Evolutionary conservation across 2,888 invertebrate species (phyloP).

Genomic region (Erebia epiphron): DNA sequence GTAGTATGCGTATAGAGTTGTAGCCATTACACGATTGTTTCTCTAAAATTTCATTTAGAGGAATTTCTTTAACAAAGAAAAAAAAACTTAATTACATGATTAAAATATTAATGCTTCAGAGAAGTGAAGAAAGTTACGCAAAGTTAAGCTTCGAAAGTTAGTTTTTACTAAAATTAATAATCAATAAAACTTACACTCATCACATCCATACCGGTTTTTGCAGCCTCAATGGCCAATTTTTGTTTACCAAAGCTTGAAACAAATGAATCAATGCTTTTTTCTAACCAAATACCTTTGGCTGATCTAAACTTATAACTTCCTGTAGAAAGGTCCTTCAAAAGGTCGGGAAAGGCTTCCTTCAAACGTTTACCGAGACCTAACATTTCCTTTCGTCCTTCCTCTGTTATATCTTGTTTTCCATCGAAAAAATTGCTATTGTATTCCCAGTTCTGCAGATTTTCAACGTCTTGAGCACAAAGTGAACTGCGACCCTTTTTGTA

Average conservation of each 20-base stretch:
- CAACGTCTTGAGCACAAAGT: conserved; percentile 71
- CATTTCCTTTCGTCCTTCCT: conserved; percentile 84
- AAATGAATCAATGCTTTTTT: conserved; percentile 84
- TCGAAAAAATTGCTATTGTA: conserved; percentile 56
- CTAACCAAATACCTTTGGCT: conserved; percentile 79
- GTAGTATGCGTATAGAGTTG: too few species aligned
- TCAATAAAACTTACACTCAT: conserved; percentile 49
- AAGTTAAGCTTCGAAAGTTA: too few species aligned
- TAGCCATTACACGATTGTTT: too few species aligned
- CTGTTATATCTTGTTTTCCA: conserved; percentile 54
- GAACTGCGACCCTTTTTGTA: conserved; percentile 63
- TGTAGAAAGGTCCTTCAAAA: conserved; percentile 76
- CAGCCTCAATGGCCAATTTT: conserved; percentile 42
- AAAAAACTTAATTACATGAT: too few species aligned
- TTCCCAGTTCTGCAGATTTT: conserved; percentile 61
- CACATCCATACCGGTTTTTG: conserved; percentile 40
- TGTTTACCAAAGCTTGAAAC: conserved; percentile 72
- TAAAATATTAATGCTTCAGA: too few species aligned
- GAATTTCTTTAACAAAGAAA: too few species aligned
- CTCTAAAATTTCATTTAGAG: too few species aligned
- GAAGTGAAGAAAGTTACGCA: not conserved
- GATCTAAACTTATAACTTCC: conserved; percentile 81
- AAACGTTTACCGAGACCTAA: conserved; percentile 80
- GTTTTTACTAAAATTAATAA: conserved; percentile 25
- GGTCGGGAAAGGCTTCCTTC: conserved; percentile 60